Base-by-base conservation (phyloP, 2,888 invertebrate species). In the Athalia circularis region DNA sequence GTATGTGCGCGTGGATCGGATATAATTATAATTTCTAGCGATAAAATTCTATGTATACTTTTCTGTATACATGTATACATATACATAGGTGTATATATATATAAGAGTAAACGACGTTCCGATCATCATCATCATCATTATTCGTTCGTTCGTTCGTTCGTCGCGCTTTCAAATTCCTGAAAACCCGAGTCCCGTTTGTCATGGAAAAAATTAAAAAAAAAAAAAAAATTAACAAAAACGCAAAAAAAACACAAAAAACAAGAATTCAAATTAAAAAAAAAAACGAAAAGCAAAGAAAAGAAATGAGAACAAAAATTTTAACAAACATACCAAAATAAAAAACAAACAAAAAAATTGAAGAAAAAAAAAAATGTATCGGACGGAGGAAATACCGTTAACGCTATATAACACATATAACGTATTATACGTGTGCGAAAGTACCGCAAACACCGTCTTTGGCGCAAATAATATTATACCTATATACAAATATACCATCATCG, bases 101-200 rank as follows among this genome's bases (percentile, higher is more conserved):
- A 29, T 29, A 29, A 29, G 29, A 29, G 29, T 29, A 29, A 29
- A 29, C 29, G 29, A 29, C 29, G 29, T 29, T 29, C 29, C 29
- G 2, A 29, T 29, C 29, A 29, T 29, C 29, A 29, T 29, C 29
- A 29, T 29, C 29, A 29, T 29, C 29, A 29, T 29, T 29, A 29
- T 29, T 29, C 29, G 29, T 29, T 29, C 29, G 29, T 29, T 29
- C 29, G 29, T 29, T 29, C 29, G 29, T 29, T 29, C 29, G 29
- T 29, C 29, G 29, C 67, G 52, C 67, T 68, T 68, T 68, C 67
- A 68, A 68, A 68, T 68, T 52, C 67, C 67, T 68, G 67, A 68
- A 68, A 68, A 68, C 67, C 67, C 50, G 67, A 68, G 67, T 50
- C 52, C 67, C 67, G 52, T 50, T 68, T 68, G 15, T 45, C 9